Base-by-base conservation (phyloP, 64 coral and sea anemone species). In the Catalaphyllia jardinei region DNA sequence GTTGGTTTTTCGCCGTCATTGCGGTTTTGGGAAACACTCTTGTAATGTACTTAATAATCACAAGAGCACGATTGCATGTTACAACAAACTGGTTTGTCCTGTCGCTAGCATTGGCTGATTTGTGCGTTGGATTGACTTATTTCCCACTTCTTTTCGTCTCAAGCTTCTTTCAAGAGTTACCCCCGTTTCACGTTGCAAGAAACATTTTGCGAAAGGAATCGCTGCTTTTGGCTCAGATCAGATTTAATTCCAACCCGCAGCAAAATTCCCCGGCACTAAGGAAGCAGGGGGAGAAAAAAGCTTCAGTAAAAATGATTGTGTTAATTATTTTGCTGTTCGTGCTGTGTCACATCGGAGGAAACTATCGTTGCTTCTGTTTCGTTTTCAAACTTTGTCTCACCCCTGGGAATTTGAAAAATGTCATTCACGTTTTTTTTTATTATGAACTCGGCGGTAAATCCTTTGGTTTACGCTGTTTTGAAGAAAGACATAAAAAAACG, bases 91-190 rank as follows among this genome's bases (percentile, higher is more conserved):
- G 79, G 79, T 83, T 83, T 46, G 60, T 83, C 29, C 18, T 83
- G 60, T 83, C 79, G 22, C 79, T 83, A 13, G 79, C 79, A 65
- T 29, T 83, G 59, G 79, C 79, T 46, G 79, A 83, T 83, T 65
- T 83, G 19, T 83, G 29, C 60, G 79, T 83, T n/a, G 79, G 79
- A 24, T 39, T 83, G 8, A 83, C 13, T 1, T 83, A 83, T 46
- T 83, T 83, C 35, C 60, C 79, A 1, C 8, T 33, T 10, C 55
- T 82, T 22, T 82, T 62, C 14, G 6, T 29, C 31, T 82, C 59
- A 63, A 82, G 28, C 10, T 82, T 64, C 52, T 62, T 82, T 19
- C 29, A 33, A 82, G 55, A 63, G 28, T 42, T 83, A 22, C 0
- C 79, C 60, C 33, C 3, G 1, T 35, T 35, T 82, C 24, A 64